phyloP scores from a whole-genome alignment of 2,888 invertebrate genomes.

The Macrosoma leucophasiata region DNA sequence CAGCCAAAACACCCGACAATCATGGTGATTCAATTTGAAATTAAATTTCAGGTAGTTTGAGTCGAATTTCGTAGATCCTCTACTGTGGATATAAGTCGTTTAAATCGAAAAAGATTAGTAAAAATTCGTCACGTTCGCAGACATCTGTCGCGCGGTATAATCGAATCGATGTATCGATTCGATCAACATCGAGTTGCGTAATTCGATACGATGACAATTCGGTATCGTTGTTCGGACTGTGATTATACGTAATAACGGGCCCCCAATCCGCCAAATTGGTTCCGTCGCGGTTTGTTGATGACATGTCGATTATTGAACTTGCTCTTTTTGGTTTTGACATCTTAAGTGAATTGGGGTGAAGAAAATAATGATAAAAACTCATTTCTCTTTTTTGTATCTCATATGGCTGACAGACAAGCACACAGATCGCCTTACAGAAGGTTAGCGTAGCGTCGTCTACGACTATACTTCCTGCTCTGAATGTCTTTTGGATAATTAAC shows the following conservation, averaged over 20 bases:
- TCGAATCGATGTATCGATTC: constrained; percentile 58
- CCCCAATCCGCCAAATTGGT: constrained; percentile 51
- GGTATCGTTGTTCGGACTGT: constrained; percentile 49
- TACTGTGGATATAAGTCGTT: too few species aligned
- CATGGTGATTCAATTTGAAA: too few species aligned
- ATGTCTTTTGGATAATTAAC: too few species aligned
- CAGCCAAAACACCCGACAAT: constrained; percentile 42
- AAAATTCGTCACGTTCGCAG: constrained; percentile 73
- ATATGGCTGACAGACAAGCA: too few species aligned
- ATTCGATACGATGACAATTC: constrained; percentile 72
- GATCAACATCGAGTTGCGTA: constrained; percentile 60
- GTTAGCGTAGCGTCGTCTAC: too few species aligned
- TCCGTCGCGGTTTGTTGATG: constrained; percentile 49
- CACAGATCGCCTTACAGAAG: too few species aligned
- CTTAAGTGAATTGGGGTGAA: too few species aligned
- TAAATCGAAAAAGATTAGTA: too few species aligned
- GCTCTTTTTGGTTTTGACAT: constrained; percentile 34
- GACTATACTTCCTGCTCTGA: too few species aligned
- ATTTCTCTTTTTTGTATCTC: too few species aligned
- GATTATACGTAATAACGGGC: constrained; percentile 61
- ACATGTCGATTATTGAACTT: constrained; percentile 58
- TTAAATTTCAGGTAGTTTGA: too few species aligned
- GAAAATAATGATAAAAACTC: background rate
- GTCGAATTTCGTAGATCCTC: too few species aligned
- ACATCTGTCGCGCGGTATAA: constrained; percentile 70